These are phyloP conservation scores for Leptopilina syphax DNA, from an alignment of 2,888 invertebrate genomes.

Conservation along the genomic window DNA sequence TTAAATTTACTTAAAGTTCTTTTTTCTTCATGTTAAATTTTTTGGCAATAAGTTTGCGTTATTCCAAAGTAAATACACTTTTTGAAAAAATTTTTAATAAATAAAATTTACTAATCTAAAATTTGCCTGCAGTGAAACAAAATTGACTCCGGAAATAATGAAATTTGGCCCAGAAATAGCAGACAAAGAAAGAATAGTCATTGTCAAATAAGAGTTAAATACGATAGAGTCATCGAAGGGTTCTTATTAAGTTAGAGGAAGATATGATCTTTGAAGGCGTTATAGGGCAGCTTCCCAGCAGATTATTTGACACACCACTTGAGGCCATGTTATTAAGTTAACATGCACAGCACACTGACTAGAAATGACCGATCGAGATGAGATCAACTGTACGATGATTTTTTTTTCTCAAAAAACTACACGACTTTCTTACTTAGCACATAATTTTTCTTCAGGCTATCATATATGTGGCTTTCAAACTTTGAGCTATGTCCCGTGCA, in stretches of 20 bases:
- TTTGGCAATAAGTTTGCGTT: too few relatives aligned
- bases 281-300: not conserved
- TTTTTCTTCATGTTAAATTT: too few relatives aligned
- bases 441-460: conserved; percentile 28
- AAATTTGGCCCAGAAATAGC: too few relatives aligned
- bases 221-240: not conserved
- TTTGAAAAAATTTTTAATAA: too few relatives aligned
- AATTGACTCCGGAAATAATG: too few relatives aligned
- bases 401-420: conserved; percentile 8
- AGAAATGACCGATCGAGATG: conserved; percentile 22
- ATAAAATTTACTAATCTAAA: too few relatives aligned
- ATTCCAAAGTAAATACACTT: too few relatives aligned
- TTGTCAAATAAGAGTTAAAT: not conserved
- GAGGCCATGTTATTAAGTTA: conserved; percentile 31
- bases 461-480: not conserved
- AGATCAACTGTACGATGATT: not conserved
- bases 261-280: conserved; percentile 14
- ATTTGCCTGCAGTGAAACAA: too few relatives aligned
- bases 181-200: too few relatives aligned
- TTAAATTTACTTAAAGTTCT: too few relatives aligned
- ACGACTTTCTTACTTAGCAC: conserved; percentile 30
- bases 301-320: conserved; percentile 31
- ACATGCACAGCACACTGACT: not conserved
- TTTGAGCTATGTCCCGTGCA: not conserved
- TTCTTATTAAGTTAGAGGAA: conserved; percentile 26